Percentiles rank a stretch among this genome's conserved stretches.
These are phyloP conservation scores for Pocota personata DNA, from an alignment of 2,888 invertebrate genomes.

Conservation along the genomic window DNA sequence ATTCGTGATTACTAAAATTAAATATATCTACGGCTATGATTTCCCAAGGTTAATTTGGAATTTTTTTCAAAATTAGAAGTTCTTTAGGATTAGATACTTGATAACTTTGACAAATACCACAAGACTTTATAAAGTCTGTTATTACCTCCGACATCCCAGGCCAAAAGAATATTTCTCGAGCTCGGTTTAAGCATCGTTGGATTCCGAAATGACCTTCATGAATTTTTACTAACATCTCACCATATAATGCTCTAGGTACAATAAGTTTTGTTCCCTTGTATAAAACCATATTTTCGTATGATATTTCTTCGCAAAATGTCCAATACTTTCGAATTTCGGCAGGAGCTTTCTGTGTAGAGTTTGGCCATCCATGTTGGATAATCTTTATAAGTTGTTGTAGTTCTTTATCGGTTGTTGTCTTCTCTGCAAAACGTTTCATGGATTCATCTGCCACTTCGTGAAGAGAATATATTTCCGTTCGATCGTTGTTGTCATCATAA, in stretches of 20 bases:
- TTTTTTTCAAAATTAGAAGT: constrained; percentile 6
- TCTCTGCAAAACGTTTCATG: too few relatives aligned
- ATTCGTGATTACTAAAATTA: neutral
- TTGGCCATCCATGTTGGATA: too few relatives aligned
- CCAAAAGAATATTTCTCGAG: too few relatives aligned
- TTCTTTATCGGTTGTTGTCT: too few relatives aligned
- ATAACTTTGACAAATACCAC: constrained; percentile 46
- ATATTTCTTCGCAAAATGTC: neutral
- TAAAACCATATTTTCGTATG: neutral
- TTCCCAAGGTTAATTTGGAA: constrained; percentile 4
- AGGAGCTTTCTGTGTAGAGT: neutral
- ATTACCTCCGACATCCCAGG: too few relatives aligned
- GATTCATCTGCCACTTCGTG: too few relatives aligned
- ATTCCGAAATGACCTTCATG: constrained; percentile 10
- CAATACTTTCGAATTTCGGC: neutral
- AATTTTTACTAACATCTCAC: neutral
- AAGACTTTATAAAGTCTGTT: too few relatives aligned
- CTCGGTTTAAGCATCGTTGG: too few relatives aligned
- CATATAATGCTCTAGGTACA: neutral
- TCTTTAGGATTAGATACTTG: constrained; percentile 12
- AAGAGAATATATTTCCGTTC: too few relatives aligned
- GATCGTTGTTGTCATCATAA: too few relatives aligned
- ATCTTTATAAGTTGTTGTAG: too few relatives aligned
- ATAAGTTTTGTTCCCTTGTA: constrained; percentile 12
- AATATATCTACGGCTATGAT: constrained; percentile 18